These are phyloP conservation scores for Lepidurus packardi DNA, from an alignment of 1,140 invertebrate species.

Conservation along the genomic window DNA sequence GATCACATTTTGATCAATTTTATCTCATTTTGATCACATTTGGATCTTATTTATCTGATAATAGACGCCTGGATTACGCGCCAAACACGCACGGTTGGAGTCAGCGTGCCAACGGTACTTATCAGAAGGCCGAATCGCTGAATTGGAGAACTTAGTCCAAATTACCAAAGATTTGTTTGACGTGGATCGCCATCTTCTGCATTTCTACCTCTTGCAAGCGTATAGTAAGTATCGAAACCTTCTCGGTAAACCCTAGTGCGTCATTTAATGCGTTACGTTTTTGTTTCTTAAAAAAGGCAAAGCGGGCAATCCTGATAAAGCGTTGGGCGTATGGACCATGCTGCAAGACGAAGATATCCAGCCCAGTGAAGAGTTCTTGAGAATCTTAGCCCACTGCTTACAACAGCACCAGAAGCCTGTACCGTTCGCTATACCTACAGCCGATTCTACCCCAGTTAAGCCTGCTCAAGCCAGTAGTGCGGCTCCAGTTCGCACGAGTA, in stretches of 20 bases:
- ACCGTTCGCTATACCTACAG: slow-evolving; percentile 60
- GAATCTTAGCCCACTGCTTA: slow-evolving; percentile 58
- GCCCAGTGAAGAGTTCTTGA: slow-evolving; percentile 61
- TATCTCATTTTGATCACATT: slow-evolving; percentile 11
- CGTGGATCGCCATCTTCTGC: slow-evolving; percentile 66
- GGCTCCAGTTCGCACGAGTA: background rate
- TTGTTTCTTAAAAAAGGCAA: slow-evolving; percentile 37
- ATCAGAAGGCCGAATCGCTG: slow-evolving; percentile 57
- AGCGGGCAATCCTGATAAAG: slow-evolving; percentile 60
- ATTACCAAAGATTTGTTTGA: slow-evolving; percentile 66
- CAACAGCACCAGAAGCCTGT: slow-evolving; percentile 56
- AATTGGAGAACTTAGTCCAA: slow-evolving; percentile 64
- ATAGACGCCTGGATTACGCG: slow-evolving; percentile 61
- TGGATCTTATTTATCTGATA: background rate
- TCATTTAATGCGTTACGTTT: background rate
- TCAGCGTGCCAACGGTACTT: slow-evolving; percentile 52
- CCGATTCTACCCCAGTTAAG: background rate
- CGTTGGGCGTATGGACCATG: slow-evolving; percentile 65
- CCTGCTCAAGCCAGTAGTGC: background rate
- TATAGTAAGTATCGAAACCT: slow-evolving; percentile 52
- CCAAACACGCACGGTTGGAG: slow-evolving; percentile 53
- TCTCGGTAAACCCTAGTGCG: background rate
- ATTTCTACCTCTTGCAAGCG: slow-evolving; percentile 61
- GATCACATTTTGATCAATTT: too few species aligned
- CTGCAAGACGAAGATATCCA: slow-evolving; percentile 73